Evolutionary conservation across 2,797 vertebrate genomes (phyloP).

Genomic region (Amniataba percoides): DNA sequence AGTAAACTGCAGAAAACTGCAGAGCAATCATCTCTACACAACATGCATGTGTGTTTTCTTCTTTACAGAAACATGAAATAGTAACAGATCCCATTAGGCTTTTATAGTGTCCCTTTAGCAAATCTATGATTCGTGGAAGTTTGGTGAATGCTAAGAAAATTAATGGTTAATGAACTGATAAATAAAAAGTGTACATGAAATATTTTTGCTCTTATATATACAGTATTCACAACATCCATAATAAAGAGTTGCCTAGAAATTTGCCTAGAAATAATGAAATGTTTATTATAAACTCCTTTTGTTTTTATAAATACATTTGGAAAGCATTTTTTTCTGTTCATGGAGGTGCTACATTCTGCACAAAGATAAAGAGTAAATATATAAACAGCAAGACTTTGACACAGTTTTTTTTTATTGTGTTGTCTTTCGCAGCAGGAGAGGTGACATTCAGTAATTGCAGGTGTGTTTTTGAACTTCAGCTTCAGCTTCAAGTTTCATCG

Average conservation of each 20-base stretch:
- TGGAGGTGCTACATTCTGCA: neutral
- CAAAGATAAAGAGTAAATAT: neutral
- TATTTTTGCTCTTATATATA: neutral
- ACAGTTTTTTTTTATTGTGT: too few relatives aligned
- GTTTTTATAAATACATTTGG: neutral
- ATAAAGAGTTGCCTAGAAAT: neutral
- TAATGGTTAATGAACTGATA: neutral
- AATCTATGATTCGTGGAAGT: neutral
- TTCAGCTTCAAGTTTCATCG: too few relatives aligned
- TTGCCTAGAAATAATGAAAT: neutral
- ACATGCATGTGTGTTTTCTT: neutral
- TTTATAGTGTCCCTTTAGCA: neutral
- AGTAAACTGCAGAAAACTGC: neutral
- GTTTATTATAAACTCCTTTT: neutral
- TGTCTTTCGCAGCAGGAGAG: too few relatives aligned
- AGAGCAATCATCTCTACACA: neutral
- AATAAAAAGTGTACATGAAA: neutral
- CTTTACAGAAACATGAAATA: neutral
- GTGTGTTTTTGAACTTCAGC: too few relatives aligned
- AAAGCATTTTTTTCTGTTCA: neutral
- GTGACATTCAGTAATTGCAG: too few relatives aligned
- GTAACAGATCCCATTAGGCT: neutral
- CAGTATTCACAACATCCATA: neutral
- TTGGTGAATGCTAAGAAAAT: neutral
- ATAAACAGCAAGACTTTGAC: neutral